A percentile compares a stretch with the other conserved stretches of the same genome.
These are phyloP conservation scores for Ahaetulla prasina DNA, from an alignment of 2,113 vertebrate species.

Conservation along the genomic window DNA sequence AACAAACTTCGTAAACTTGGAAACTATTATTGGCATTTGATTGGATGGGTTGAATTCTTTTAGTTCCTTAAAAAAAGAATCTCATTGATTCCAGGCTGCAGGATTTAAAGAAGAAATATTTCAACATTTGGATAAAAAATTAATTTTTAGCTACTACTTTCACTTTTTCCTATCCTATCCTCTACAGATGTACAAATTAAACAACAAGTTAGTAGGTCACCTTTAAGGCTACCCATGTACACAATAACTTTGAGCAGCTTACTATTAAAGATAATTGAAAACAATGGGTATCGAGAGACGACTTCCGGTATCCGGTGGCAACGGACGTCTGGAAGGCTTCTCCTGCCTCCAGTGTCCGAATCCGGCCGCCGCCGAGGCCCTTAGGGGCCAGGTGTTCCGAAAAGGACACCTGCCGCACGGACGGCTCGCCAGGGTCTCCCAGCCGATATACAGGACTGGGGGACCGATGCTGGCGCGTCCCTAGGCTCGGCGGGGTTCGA, in stretches of 20 bases:
- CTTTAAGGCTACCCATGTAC: neutral
- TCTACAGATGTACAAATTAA: neutral
- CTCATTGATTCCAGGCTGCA: neutral
- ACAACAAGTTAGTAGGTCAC: neutral
- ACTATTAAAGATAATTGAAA: neutral
- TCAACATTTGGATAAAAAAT: neutral
- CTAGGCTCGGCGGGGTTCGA: too few relatives aligned
- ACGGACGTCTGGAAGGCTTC: too few relatives aligned
- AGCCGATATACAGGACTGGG: too few relatives aligned
- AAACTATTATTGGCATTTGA: conserved; percentile 17
- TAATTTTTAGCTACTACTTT: neutral
- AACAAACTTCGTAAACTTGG: neutral
- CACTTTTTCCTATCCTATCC: neutral
- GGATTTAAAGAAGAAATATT: neutral
- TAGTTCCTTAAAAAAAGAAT: neutral
- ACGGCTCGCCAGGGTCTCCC: too few relatives aligned
- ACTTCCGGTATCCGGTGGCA: too few relatives aligned
- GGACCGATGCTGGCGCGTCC: too few relatives aligned
- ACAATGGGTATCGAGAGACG: neutral
- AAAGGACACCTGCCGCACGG: too few relatives aligned
- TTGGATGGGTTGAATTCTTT: conserved; percentile 11
- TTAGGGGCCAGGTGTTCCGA: too few relatives aligned
- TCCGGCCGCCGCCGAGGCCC: too few relatives aligned
- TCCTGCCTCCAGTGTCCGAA: too few relatives aligned
- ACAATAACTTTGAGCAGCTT: neutral